phyloP scores from a whole-genome alignment of 2,113 vertebrate genomes.

The Ochotona princeps region DNA sequence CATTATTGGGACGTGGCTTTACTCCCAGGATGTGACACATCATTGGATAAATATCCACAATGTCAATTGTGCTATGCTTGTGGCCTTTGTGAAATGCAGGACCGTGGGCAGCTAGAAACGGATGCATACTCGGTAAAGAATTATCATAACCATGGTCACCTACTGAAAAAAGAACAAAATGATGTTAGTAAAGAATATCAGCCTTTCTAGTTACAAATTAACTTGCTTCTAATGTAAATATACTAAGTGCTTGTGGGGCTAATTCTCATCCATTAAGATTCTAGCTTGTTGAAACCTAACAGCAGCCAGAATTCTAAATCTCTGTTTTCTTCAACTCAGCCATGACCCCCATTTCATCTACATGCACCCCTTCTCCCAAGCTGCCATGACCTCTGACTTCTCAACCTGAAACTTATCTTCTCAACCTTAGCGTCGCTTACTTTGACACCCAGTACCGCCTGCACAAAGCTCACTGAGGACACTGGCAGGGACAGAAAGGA shows the following conservation, averaged over 20 bases:
- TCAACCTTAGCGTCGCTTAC: background rate
- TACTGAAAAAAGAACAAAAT: slow-evolving; percentile 85
- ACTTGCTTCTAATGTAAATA: background rate
- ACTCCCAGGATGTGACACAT: slow-evolving; percentile 95
- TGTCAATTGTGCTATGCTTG: slow-evolving; percentile 83
- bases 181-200: background rate
- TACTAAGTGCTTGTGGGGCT: background rate
- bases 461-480: background rate
- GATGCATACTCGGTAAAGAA: slow-evolving; percentile 94
- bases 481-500: background rate
- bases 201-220: background rate
- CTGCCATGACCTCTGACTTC: background rate
- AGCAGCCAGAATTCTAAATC: background rate
- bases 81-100: slow-evolving; percentile 92
- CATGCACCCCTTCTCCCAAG: background rate
- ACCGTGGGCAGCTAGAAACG: slow-evolving; percentile 93
- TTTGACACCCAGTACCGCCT: background rate
- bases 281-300: background rate
- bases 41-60: slow-evolving; percentile 96
- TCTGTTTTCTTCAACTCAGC: background rate
- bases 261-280: background rate
- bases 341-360: background rate
- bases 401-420: background rate
- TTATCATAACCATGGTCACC: slow-evolving; percentile 98
- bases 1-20: slow-evolving; percentile 90